A percentile compares a stretch with the other conserved stretches of the same genome.
Evolutionary conservation across 2,113 vertebrate genomes (phyloP).

Genomic region (Ceuthmochares aereus): DNA sequence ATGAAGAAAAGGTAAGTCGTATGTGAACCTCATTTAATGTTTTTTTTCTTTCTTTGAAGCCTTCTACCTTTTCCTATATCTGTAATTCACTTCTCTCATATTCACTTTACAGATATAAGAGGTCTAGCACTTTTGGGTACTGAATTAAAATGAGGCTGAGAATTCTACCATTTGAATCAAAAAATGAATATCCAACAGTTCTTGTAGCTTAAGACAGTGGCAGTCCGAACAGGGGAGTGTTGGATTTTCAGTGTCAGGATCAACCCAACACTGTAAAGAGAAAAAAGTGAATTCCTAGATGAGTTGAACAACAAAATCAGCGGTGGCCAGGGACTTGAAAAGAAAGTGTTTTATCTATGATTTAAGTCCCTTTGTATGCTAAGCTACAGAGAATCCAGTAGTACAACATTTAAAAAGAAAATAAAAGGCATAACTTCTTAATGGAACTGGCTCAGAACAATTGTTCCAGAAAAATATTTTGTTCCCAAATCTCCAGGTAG

Average conservation of each 20-base stretch:
- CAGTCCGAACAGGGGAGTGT: not conserved
- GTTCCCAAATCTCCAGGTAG: not conserved
- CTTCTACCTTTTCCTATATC: not conserved
- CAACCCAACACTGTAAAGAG: not conserved
- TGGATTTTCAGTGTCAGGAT: not conserved
- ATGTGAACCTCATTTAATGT: not conserved
- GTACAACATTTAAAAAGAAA: not conserved
- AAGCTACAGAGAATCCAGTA: not conserved
- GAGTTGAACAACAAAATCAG: not conserved
- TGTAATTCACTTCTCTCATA: not conserved
- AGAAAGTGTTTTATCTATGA: not conserved
- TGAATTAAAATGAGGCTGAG: not conserved
- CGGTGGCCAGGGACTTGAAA: not conserved
- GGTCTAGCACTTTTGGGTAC: not conserved
- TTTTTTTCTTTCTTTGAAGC: not conserved
- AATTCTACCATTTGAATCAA: not conserved
- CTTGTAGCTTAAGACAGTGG: not conserved
- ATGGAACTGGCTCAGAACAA: not conserved
- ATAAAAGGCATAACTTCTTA: not conserved
- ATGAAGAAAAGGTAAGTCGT: slow-evolving; percentile 15
- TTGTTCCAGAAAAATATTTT: not conserved
- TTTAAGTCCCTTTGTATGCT: not conserved
- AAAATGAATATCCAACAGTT: not conserved
- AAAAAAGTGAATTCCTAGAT: not conserved
- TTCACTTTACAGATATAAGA: not conserved